Evolutionary conservation across 2,888 invertebrate genomes (phyloP).

Genomic region (Thalpophila matura): DNA sequence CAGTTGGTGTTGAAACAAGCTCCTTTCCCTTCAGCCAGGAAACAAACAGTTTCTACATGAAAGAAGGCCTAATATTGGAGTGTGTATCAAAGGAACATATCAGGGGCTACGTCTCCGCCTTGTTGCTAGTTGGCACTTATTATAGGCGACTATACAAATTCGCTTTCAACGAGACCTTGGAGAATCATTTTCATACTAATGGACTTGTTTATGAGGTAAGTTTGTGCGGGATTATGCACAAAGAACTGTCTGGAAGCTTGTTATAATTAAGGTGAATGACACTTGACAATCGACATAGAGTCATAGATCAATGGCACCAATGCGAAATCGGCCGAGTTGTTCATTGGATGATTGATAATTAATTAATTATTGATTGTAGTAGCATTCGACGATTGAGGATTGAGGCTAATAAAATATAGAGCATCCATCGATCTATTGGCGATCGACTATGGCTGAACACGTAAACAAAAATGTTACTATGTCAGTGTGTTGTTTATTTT

Average conservation of each 20-base stretch:
- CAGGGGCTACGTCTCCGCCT: slow-evolving; percentile 76
- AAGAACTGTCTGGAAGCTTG: no score
- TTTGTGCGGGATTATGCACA: neutral
- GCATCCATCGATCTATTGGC: no score
- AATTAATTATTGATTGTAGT: no score
- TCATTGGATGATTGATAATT: no score
- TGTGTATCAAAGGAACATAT: slow-evolving; percentile 86
- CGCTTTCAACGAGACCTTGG: slow-evolving; percentile 79
- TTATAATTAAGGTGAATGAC: no score
- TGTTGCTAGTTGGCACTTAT: slow-evolving; percentile 83
- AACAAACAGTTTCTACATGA: slow-evolving; percentile 83
- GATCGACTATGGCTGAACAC: no score
- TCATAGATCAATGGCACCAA: no score
- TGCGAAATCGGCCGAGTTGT: no score
- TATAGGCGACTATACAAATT: slow-evolving; percentile 83
- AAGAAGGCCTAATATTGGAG: slow-evolving; percentile 82
- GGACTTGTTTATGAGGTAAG: slow-evolving; percentile 87
- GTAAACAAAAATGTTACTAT: no score
- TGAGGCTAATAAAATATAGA: no score
- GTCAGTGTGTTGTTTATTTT: slow-evolving; percentile 52
- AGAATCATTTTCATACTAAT: slow-evolving; percentile 80
- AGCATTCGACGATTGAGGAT: no score
- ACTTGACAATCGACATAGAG: no score
- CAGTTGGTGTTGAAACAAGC: slow-evolving; percentile 91
- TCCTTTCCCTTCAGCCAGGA: slow-evolving; percentile 87